Evolutionary conservation across 2,797 vertebrate genomes (phyloP).

Genomic region (Enteromius trimaculatus): DNA sequence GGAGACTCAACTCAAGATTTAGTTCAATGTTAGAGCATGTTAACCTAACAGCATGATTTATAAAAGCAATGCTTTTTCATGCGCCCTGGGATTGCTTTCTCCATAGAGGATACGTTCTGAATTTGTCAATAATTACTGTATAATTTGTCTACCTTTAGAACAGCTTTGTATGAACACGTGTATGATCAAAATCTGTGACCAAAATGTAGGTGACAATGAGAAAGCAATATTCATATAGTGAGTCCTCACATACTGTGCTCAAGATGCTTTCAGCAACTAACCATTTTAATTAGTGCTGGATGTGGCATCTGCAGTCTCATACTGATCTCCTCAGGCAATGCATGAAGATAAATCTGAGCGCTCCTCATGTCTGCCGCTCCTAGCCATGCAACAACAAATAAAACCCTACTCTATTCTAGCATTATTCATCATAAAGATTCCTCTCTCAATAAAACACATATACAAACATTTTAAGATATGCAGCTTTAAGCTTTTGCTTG

Average conservation of each 20-base stretch:
- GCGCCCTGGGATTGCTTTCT: background rate
- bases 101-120: background rate
- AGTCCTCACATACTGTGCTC: slow-evolving; percentile 22
- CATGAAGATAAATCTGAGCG: slow-evolving; percentile 45
- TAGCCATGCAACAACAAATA: slow-evolving; percentile 24
- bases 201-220: slow-evolving; percentile 12
- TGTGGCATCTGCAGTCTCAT: slow-evolving; percentile 57
- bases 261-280: slow-evolving; percentile 42
- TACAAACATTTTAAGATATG: background rate
- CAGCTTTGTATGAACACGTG: background rate
- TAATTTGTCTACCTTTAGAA: background rate
- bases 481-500: background rate
- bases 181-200: background rate
- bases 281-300: slow-evolving; percentile 36
- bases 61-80: background rate
- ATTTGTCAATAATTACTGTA: background rate
- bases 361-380: slow-evolving; percentile 27
- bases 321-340: slow-evolving; percentile 44
- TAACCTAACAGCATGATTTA: background rate
- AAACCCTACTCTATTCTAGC: background rate
- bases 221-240: slow-evolving; percentile 28
- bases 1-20: too few relatives aligned
- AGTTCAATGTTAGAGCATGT: background rate
- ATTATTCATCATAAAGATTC: slow-evolving; percentile 18
- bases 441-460: background rate